These are phyloP conservation scores for Caenorhabditis remanei DNA, from an alignment of 1,140 invertebrate genomes.

Conservation along the genomic window DNA sequence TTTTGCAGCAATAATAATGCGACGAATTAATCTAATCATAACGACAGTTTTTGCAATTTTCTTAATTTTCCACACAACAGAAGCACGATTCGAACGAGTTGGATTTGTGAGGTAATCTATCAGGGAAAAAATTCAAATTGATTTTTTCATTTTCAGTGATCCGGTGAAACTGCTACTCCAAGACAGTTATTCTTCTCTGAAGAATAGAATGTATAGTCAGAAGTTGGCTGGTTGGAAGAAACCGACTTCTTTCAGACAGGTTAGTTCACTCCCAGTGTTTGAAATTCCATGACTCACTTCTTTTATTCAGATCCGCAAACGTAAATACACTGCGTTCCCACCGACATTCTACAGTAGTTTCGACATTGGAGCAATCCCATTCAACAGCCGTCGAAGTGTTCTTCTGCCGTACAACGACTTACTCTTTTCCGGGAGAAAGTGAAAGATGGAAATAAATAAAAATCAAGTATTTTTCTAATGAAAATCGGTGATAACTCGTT, in stretches of 20 bases:
- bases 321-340: slow-evolving; percentile 54
- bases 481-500: slow-evolving; percentile 8
- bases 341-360: slow-evolving; percentile 59
- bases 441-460: too few species aligned
- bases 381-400: slow-evolving; percentile 49
- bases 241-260: slow-evolving; percentile 21
- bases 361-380: slow-evolving; percentile 51
- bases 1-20: neutral
- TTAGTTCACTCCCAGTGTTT: neutral
- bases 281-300: neutral
- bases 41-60: slow-evolving; percentile 28
- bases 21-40: neutral
- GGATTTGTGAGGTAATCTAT: neutral
- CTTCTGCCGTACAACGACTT: slow-evolving; percentile 55
- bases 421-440: slow-evolving; percentile 49
- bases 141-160: slow-evolving; percentile 41
- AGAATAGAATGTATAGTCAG: slow-evolving; percentile 56
- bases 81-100: slow-evolving; percentile 44
- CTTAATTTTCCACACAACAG: neutral
- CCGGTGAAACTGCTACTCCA: slow-evolving; percentile 51
- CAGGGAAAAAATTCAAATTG: neutral
- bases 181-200: slow-evolving; percentile 63
- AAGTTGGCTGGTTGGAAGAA: slow-evolving; percentile 49
- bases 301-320: slow-evolving; percentile 58
- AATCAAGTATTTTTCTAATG: too few species aligned